A percentile compares a stretch with the other conserved stretches of the same genome.
These are phyloP conservation scores for Meandrina meandrites DNA, from an alignment of 92 coral and sea anemone genomes.

Conservation along the genomic window DNA sequence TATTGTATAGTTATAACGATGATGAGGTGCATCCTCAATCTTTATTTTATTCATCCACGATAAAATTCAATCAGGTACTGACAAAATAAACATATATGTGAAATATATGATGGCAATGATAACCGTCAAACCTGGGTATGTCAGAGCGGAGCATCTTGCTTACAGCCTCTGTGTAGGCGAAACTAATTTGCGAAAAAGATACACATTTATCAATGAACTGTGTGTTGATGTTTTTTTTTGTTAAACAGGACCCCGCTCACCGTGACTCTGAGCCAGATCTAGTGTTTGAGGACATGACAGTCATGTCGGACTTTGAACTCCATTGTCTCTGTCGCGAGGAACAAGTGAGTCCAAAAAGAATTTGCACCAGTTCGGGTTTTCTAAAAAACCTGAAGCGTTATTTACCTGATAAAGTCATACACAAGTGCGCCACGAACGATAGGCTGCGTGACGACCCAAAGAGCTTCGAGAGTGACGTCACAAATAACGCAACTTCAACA, in stretches of 20 bases:
- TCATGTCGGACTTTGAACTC: slow-evolving; percentile 97
- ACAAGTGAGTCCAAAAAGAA: slow-evolving; percentile 42
- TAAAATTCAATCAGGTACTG: too few relatives aligned
- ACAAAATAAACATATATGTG: too few relatives aligned
- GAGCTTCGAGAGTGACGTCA: neutral
- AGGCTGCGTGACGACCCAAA: neutral
- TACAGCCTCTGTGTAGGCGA: too few relatives aligned
- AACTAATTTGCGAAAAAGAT: too few relatives aligned
- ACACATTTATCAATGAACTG: neutral
- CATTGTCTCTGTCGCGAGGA: slow-evolving; percentile 79
- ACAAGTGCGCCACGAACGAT: neutral
- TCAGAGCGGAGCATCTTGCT: too few relatives aligned
- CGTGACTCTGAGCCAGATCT: slow-evolving; percentile 87
- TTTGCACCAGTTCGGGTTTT: neutral
- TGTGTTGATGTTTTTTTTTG: neutral
- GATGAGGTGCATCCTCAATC: too few relatives aligned
- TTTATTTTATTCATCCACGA: too few relatives aligned
- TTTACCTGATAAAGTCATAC: neutral
- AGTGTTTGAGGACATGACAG: slow-evolving; percentile 98
- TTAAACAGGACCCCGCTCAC: slow-evolving; percentile 73
- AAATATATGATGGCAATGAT: too few relatives aligned
- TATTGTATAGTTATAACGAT: too few relatives aligned
- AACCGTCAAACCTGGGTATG: too few relatives aligned
- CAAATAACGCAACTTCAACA: neutral
- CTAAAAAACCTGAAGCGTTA: neutral